A percentile compares a stretch with the other conserved stretches of the same genome.
Conservation (phyloP, 2,113 vertebrate species). For the Hiodon alosoides region DNA sequence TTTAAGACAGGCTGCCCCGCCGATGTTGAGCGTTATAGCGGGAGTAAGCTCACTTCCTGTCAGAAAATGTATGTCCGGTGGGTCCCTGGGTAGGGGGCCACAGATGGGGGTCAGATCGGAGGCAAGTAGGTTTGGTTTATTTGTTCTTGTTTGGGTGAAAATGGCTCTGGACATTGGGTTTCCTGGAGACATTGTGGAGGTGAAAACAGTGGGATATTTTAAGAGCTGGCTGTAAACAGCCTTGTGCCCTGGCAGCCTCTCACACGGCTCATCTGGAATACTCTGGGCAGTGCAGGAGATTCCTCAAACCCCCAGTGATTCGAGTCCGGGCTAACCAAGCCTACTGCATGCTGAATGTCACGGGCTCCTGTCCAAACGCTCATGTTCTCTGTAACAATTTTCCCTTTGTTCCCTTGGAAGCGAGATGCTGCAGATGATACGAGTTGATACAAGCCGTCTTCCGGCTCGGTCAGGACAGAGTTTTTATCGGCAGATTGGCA, state of each 20-base stretch:
- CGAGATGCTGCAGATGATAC: background rate
- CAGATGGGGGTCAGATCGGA: background rate
- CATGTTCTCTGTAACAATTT: conserved; percentile 23
- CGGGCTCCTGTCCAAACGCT: conserved; percentile 13
- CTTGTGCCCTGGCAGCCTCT: background rate
- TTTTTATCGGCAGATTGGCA: too few species aligned
- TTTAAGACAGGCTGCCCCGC: background rate
- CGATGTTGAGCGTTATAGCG: background rate
- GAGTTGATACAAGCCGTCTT: background rate
- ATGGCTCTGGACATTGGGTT: conserved; percentile 2
- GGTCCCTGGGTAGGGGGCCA: conserved; percentile 8
- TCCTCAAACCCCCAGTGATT: background rate
- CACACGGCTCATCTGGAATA: background rate
- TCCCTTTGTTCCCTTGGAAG: conserved; percentile 19
- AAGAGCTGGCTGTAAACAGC: background rate
- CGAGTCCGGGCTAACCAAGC: conserved; percentile 7
- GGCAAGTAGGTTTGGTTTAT: background rate
- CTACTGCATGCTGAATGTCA: conserved; percentile 5
- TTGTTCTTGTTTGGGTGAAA: conserved; percentile 6
- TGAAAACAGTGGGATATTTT: background rate
- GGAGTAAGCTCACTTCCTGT: background rate
- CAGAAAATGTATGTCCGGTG: background rate
- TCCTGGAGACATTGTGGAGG: background rate
- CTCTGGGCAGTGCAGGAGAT: background rate
- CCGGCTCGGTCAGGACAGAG: background rate